Conservation (phyloP, 2,797 vertebrate genomes). For the Xyrichtys novacula region DNA sequence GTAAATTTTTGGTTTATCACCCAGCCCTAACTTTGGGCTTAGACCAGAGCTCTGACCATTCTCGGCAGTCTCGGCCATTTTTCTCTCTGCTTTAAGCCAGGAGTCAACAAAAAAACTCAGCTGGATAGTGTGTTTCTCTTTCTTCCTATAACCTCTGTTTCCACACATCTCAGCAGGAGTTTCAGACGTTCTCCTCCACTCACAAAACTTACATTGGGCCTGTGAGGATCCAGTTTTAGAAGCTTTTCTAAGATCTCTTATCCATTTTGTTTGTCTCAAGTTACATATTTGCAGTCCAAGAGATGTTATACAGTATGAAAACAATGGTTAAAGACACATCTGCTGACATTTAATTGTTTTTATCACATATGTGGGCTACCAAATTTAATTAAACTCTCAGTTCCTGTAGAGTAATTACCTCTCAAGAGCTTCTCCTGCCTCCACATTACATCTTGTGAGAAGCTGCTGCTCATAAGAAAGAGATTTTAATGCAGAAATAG, state of each 20-base stretch:
- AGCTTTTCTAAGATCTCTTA: neutral
- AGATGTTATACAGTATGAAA: neutral
- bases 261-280: too few relatives aligned
- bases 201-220: neutral
- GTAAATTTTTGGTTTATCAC: too few relatives aligned
- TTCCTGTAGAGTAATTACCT: neutral
- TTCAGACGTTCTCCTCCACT: conserved; percentile 10
- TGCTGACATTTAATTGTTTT: neutral
- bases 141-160: conserved; percentile 13
- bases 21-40: too few relatives aligned
- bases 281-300: neutral
- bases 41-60: too few relatives aligned
- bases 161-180: conserved; percentile 23
- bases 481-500: neutral
- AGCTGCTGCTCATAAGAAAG: neutral
- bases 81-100: too few relatives aligned
- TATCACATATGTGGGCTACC: neutral
- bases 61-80: too few relatives aligned
- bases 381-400: neutral
- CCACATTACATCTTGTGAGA: neutral
- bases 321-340: neutral
- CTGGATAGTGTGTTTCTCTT: neutral
- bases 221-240: neutral
- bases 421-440: neutral
- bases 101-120: too few relatives aligned